Evolutionary conservation across 2,888 invertebrate species (phyloP).

Genomic region (Ernsta delagoae): DNA sequence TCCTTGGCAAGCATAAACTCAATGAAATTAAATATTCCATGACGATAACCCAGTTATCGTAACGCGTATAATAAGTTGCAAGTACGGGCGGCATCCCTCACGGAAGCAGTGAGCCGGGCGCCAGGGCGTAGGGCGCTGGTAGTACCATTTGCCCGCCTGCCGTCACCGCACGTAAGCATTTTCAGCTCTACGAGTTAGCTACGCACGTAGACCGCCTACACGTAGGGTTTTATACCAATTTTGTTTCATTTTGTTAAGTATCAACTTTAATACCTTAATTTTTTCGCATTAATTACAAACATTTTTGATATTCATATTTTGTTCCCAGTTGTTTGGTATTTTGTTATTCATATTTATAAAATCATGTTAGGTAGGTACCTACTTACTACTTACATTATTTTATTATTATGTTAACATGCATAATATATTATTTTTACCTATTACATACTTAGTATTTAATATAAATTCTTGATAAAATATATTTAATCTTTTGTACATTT

Average conservation of each 20-base stretch:
- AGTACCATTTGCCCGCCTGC: constrained; percentile 74
- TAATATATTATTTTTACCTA: too few relatives aligned
- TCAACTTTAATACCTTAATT: not conserved
- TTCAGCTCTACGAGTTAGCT: constrained; percentile 60
- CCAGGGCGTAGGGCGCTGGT: constrained; percentile 49
- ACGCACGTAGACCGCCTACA: constrained; percentile 58
- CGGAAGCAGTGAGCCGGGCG: constrained; percentile 42
- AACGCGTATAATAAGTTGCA: constrained; percentile 65
- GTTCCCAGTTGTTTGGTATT: too few relatives aligned
- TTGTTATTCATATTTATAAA: too few relatives aligned
- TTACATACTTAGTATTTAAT: too few relatives aligned
- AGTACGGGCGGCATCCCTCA: constrained; percentile 65
- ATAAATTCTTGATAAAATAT: too few relatives aligned
- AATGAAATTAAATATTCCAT: constrained; percentile 80
- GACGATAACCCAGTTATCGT: constrained; percentile 80
- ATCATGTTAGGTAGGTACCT: too few relatives aligned
- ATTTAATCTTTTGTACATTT: constrained; percentile 3
- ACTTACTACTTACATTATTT: too few relatives aligned
- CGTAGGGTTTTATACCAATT: not conserved
- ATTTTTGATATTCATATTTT: too few relatives aligned
- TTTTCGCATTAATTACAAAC: too few relatives aligned
- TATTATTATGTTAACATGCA: too few relatives aligned
- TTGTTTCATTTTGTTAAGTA: not conserved
- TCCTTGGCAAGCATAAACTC: constrained; percentile 75
- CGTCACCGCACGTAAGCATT: constrained; percentile 78